A percentile compares a stretch with the other conserved stretches of the same genome.
phyloP scores from a whole-genome alignment of 2,797 vertebrate species.

The Melanogrammus aeglefinus region DNA sequence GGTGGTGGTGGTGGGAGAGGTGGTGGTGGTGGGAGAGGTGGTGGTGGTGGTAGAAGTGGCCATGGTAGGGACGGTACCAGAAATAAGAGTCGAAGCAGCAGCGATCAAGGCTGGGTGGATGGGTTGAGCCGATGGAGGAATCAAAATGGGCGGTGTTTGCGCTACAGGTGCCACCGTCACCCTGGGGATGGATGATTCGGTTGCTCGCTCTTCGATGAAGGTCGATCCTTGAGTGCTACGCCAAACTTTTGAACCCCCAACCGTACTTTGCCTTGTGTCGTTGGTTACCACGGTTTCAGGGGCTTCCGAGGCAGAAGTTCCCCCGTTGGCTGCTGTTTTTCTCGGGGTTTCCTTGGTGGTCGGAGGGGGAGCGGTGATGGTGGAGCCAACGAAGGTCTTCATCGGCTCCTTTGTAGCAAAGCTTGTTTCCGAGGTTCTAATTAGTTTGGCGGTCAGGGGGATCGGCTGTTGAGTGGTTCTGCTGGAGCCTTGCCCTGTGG shows the following conservation, averaged over 20 bases:
- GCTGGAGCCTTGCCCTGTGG: constrained; percentile 28
- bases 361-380: constrained; percentile 18
- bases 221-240: constrained; percentile 8
- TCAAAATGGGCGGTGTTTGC: constrained; percentile 23
- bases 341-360: constrained; percentile 9
- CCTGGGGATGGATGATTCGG: constrained; percentile 7
- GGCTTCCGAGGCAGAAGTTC: neutral
- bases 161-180: constrained; percentile 33
- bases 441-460: constrained; percentile 23
- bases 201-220: constrained; percentile 22
- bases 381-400: constrained; percentile 22
- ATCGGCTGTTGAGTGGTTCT: neutral
- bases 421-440: neutral
- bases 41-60: constrained; percentile 21
- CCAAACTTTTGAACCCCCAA: constrained; percentile 16
- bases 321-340: constrained; percentile 18
- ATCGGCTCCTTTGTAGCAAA: constrained; percentile 27
- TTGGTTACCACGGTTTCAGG: constrained; percentile 18
- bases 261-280: constrained; percentile 21
- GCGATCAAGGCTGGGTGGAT: constrained; percentile 20
- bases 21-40: neutral
- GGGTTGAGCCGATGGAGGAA: constrained; percentile 18
- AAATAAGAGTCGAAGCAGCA: neutral
- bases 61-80: constrained; percentile 18
- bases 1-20: constrained; percentile 24